A percentile compares a stretch with the other conserved stretches of the same genome.
These are phyloP conservation scores for Clarias gariepinus DNA, from an alignment of 2,113 vertebrate species.

Conservation along the genomic window DNA sequence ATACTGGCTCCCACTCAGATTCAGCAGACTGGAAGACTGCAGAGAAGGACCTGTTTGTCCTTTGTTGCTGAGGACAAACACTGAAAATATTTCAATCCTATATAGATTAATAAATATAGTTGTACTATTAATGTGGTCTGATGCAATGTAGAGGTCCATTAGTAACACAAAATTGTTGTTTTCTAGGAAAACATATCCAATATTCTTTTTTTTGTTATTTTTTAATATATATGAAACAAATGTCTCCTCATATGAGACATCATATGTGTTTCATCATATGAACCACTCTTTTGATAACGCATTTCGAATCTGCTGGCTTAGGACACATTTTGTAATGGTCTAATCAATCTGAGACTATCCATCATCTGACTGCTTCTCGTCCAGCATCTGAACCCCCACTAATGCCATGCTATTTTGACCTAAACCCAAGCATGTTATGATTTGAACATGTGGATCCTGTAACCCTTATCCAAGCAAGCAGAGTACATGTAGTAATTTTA, in stretches of 20 bases:
- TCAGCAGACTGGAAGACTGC: background rate
- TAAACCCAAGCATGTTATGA: background rate
- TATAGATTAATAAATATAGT: background rate
- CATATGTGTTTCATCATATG: background rate
- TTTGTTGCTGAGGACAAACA: background rate
- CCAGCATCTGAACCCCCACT: background rate
- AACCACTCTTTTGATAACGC: background rate
- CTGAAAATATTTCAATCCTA: background rate
- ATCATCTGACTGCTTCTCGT: background rate
- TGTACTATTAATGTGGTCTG: background rate
- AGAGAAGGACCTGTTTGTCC: background rate
- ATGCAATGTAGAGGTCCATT: background rate
- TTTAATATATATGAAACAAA: background rate
- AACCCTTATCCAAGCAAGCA: background rate
- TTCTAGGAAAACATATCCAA: background rate
- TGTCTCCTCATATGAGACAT: background rate
- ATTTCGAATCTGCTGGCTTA: background rate
- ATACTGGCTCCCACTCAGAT: slow-evolving; percentile 29
- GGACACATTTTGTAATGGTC: background rate
- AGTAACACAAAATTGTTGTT: background rate
- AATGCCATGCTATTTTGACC: background rate
- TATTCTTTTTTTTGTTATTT: background rate
- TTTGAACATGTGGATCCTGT: background rate
- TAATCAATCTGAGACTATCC: background rate
- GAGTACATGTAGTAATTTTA: background rate